Percentiles rank a stretch among this genome's conserved stretches.
Conservation (phyloP, 2,113 vertebrate species). For the Epinephelus moara region DNA sequence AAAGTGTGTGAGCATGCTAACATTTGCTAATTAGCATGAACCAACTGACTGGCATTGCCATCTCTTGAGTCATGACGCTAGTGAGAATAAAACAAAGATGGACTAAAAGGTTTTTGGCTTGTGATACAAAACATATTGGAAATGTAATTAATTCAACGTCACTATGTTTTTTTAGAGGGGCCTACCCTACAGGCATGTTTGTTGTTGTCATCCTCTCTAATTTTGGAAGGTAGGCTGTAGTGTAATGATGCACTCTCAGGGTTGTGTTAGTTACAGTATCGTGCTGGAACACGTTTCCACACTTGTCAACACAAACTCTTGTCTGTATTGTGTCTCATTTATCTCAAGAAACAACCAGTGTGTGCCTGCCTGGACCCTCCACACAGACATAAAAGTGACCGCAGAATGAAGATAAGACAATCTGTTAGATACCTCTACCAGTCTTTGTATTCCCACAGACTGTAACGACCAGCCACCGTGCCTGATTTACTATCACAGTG, state of each 20-base stretch:
- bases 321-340: constrained; percentile 26
- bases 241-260: background rate
- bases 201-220: background rate
- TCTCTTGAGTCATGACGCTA: background rate
- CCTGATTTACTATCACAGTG: constrained; percentile 33
- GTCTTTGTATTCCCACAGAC: constrained; percentile 17
- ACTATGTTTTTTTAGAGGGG: background rate
- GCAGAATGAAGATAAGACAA: constrained; percentile 37
- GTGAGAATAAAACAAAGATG: too few relatives aligned
- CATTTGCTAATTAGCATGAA: background rate
- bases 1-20: background rate
- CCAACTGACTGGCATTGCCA: too few relatives aligned
- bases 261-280: background rate
- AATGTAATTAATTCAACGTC: background rate
- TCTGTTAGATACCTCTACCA: constrained; percentile 48
- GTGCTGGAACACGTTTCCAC: constrained; percentile 22
- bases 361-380: background rate
- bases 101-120: background rate
- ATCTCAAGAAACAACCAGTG: constrained; percentile 10
- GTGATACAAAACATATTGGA: background rate
- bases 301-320: constrained; percentile 15
- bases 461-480: constrained; percentile 6
- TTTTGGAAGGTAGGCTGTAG: background rate
- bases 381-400: constrained; percentile 19
- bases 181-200: background rate